Evolutionary conservation across 2,888 invertebrate genomes (phyloP).

Genomic region (Drosophila vallismaia): DNA sequence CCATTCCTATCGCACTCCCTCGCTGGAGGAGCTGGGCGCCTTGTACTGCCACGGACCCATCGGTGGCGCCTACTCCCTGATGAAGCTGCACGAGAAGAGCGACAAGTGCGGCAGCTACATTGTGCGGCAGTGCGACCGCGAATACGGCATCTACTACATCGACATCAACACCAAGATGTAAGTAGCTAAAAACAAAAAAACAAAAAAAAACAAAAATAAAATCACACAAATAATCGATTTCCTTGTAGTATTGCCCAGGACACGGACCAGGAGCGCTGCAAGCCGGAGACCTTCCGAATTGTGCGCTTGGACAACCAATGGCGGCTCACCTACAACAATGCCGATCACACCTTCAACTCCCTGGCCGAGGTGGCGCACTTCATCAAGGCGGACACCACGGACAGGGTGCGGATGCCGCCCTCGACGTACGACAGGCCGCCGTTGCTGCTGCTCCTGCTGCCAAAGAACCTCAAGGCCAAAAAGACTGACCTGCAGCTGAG

Average conservation of each 20-base stretch:
- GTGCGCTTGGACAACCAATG: conserved; percentile 75
- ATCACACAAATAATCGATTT: background rate
- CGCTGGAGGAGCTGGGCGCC: conserved; percentile 88
- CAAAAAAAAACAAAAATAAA: no score
- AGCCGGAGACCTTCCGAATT: conserved; percentile 89
- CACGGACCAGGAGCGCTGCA: conserved; percentile 84
- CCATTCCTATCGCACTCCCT: conserved; percentile 91
- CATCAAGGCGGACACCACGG: conserved; percentile 75
- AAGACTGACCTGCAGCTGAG: conserved; percentile 82
- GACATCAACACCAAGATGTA: conserved; percentile 91
- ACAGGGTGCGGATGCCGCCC: conserved; percentile 88
- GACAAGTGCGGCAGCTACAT: conserved; percentile 92
- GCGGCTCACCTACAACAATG: conserved; percentile 77
- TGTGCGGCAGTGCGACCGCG: conserved; percentile 91
- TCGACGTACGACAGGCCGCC: conserved; percentile 89
- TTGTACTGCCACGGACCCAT: conserved; percentile 95
- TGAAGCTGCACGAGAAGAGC: conserved; percentile 92
- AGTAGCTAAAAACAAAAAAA: no score
- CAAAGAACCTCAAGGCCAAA: conserved; percentile 82
- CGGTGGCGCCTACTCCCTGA: conserved; percentile 93
- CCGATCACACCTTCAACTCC: conserved; percentile 69
- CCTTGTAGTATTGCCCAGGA: conserved; percentile 42
- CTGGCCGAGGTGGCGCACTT: conserved; percentile 80
- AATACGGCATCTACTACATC: conserved; percentile 91
- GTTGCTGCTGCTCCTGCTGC: conserved; percentile 81